These are phyloP conservation scores for Oceanites oceanicus DNA, from an alignment of 2,113 vertebrate genomes.

Conservation along the genomic window DNA sequence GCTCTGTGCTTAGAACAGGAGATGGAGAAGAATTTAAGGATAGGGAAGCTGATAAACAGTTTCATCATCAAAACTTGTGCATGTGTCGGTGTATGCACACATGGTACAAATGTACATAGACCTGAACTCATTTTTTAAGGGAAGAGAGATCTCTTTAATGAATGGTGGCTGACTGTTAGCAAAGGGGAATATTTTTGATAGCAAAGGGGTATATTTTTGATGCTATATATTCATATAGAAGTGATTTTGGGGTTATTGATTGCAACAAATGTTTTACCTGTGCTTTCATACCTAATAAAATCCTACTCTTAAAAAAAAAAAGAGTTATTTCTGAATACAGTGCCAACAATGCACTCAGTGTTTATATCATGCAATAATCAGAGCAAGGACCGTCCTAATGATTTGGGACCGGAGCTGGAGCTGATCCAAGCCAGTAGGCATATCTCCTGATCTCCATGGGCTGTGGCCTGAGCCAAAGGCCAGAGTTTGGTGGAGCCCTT, in stretches of 20 bases:
- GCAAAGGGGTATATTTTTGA: not conserved
- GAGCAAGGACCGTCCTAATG: not conserved
- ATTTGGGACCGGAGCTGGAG: not conserved
- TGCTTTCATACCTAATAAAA: constrained; percentile 25
- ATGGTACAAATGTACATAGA: not conserved
- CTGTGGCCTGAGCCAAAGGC: not conserved
- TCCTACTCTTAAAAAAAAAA: not conserved
- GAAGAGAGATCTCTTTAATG: not conserved
- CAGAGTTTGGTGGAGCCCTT: not conserved
- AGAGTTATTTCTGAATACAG: not conserved
- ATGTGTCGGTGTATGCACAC: not conserved
- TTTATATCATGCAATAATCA: not conserved
- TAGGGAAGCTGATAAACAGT: not conserved
- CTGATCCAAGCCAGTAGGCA: not conserved
- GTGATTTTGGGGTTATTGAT: not conserved
- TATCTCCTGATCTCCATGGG: fast-evolving
- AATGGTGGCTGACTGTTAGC: not conserved
- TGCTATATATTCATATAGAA: not conserved
- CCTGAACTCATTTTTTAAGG: not conserved
- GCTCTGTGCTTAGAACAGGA: not conserved
- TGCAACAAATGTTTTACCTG: not conserved
- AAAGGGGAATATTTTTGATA: not conserved
- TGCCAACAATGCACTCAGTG: not conserved
- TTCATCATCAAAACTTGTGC: not conserved
- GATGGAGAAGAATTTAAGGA: not conserved